These are phyloP conservation scores for Lipophrys pholis DNA, from an alignment of 2,113 vertebrate species.

Conservation along the genomic window DNA sequence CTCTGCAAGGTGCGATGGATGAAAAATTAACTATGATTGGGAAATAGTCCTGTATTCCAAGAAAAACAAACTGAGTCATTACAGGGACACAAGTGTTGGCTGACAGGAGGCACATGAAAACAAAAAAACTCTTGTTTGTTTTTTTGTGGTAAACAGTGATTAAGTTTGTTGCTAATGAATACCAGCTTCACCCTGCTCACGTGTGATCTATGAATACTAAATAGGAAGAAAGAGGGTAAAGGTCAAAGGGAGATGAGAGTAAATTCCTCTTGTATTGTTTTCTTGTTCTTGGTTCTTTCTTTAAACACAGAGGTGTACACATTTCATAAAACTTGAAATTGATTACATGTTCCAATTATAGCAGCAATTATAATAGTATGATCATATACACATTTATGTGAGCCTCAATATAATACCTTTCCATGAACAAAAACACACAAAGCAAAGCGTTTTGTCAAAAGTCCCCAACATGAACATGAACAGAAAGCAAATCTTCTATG, in stretches of 20 bases:
- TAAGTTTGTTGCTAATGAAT: no score
- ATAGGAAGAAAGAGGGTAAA: conserved; percentile 11
- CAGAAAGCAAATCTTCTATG: conserved; percentile 41
- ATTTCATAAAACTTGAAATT: background rate
- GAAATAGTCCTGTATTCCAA: background rate
- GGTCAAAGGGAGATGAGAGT: conserved; percentile 29
- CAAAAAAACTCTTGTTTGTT: background rate
- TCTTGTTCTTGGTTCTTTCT: conserved; percentile 21
- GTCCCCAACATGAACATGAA: conserved; percentile 15
- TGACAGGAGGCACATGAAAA: background rate
- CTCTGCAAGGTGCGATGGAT: conserved; percentile 1
- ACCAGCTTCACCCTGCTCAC: background rate
- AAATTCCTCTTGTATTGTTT: conserved; percentile 12
- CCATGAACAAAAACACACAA: conserved; percentile 14
- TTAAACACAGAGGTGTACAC: background rate
- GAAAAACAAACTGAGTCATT: background rate
- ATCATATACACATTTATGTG: background rate
- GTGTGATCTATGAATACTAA: conserved; percentile 4
- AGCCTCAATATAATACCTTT: background rate
- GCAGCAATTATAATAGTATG: no score
- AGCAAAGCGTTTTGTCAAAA: conserved; percentile 40
- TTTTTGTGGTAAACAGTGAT: background rate
- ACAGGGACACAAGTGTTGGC: background rate
- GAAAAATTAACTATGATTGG: background rate
- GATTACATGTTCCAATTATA: background rate